Evolutionary conservation across 2,797 vertebrate genomes (phyloP).

Genomic region (Poeciliopsis presidionis): DNA sequence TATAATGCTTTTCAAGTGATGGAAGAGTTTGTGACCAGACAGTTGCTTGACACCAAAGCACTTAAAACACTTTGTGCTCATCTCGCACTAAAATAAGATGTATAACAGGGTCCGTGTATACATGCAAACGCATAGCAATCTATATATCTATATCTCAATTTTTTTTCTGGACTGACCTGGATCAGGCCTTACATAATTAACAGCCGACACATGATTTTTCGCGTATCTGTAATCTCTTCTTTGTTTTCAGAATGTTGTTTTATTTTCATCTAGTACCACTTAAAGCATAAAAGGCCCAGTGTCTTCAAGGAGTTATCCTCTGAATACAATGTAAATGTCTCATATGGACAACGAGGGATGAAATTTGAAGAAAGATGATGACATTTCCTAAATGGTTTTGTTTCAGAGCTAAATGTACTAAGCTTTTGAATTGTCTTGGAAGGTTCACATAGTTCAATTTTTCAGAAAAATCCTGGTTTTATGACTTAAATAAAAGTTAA

Average conservation of each 20-base stretch:
- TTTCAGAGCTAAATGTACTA: neutral
- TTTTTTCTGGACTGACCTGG: neutral
- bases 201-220: neutral
- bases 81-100: slow-evolving; percentile 11
- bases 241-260: slow-evolving; percentile 15
- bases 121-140: neutral
- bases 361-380: neutral
- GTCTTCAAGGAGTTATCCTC: neutral
- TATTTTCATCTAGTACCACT: slow-evolving; percentile 12
- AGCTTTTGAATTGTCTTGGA: neutral
- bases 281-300: neutral
- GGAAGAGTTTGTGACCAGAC: slow-evolving; percentile 46
- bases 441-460: neutral
- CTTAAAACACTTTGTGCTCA: slow-evolving; percentile 46
- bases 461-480: neutral
- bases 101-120: slow-evolving; percentile 1
- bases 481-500: too few species aligned
- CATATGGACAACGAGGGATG: slow-evolving; percentile 1
- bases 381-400: neutral
- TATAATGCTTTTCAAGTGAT: slow-evolving; percentile 39
- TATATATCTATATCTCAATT: neutral
- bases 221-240: neutral
- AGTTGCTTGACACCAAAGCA: slow-evolving; percentile 37
- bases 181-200: slow-evolving; percentile 8
- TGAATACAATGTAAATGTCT: neutral